phyloP scores from a whole-genome alignment of 2,888 invertebrate species.

The Acanthosepion lycidas region DNA sequence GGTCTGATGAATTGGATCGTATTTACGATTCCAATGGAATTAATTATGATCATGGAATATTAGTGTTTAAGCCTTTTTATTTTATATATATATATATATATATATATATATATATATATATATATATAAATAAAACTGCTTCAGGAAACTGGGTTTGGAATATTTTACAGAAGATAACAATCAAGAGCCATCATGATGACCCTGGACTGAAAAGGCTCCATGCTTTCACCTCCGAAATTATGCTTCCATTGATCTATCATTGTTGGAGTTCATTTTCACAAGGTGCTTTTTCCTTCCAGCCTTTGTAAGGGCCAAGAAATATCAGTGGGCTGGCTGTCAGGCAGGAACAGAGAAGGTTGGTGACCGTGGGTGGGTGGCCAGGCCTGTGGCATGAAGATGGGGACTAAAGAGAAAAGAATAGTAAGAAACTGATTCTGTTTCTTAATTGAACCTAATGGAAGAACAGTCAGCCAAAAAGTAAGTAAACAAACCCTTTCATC shows the following conservation, averaged over 20 bases:
- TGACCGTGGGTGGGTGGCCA: not conserved
- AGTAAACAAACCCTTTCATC: conserved; percentile 43
- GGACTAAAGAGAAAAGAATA: not conserved
- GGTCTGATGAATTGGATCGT: too few species aligned
- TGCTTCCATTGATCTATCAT: not conserved
- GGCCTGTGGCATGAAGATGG: too few species aligned
- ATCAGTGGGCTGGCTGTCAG: not conserved
- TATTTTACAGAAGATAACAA: not conserved
- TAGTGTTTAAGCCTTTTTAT: too few species aligned
- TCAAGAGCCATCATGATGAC: not conserved
- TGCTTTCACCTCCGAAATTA: not conserved
- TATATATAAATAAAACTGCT: not conserved
- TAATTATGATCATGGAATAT: too few species aligned
- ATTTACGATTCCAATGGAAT: too few species aligned
- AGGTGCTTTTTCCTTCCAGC: not conserved
- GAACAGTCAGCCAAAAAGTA: not conserved
- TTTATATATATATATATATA: too few species aligned
- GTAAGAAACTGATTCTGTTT: conserved; percentile 38
- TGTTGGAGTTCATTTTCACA: not conserved
- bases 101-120: not conserved
- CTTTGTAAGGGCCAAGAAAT: not conserved
- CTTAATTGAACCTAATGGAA: not conserved
- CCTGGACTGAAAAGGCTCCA: not conserved
- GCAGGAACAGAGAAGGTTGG: not conserved
- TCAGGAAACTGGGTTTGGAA: not conserved